Evolutionary conservation across 2,113 vertebrate species (phyloP).

Genomic region (Bostrychus sinensis): DNA sequence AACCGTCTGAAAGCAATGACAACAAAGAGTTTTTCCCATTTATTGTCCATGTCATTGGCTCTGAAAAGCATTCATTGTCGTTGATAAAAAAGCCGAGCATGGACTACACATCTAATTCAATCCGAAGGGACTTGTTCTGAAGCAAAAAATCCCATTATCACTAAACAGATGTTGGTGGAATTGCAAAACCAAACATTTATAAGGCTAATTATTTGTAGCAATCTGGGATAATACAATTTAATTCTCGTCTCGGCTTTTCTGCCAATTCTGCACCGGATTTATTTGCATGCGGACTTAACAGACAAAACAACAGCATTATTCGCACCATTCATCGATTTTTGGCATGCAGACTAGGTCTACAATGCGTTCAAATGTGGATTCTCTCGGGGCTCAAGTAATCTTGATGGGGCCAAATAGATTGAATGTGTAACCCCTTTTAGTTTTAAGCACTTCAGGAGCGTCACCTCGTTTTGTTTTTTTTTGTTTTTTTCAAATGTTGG

Average conservation of each 20-base stretch:
- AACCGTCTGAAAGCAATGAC: background rate
- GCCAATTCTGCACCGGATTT: background rate
- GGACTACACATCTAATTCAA: constrained; percentile 2
- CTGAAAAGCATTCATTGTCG: constrained; percentile 9
- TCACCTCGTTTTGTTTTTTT: background rate
- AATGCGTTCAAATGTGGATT: no score
- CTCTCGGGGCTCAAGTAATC: background rate
- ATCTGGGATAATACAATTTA: constrained; percentile 8
- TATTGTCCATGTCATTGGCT: background rate
- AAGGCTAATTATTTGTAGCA: constrained; percentile 15
- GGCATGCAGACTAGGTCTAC: background rate
- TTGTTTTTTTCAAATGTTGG: background rate
- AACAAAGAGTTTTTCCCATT: background rate
- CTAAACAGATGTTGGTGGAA: constrained; percentile 7
- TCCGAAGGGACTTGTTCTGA: constrained; percentile 1
- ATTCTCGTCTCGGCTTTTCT: background rate
- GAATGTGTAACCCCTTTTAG: background rate
- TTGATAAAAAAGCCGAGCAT: background rate
- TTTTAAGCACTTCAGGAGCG: background rate
- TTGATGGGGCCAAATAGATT: background rate
- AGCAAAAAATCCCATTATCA: constrained; percentile 1
- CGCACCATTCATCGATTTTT: background rate
- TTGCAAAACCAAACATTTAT: constrained; percentile 9
- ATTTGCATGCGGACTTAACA: background rate
- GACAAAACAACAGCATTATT: background rate